Base-by-base conservation (phyloP, 2,113 vertebrate species). In the Zosterops lateralis region DNA sequence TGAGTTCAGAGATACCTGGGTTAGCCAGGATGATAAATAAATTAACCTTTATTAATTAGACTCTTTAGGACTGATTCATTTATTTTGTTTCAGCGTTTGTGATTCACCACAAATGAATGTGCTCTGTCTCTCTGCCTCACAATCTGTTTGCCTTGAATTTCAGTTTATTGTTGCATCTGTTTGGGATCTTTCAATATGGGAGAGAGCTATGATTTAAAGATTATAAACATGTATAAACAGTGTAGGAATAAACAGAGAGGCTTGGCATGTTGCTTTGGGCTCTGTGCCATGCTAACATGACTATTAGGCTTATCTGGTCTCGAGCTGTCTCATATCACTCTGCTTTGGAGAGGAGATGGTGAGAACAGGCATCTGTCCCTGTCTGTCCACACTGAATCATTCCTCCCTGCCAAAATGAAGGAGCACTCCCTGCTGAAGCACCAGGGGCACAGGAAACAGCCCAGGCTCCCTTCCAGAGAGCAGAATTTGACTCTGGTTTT, bases 11-110 rank as follows among this genome's bases (percentile, higher is more conserved):
- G 51, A 57, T 67, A 92, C 20, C 64, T 58, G n/a, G 78, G 82
- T 87, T 91, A 90, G 81, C 64, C 72, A 80, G 87, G 54, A 77
- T 67, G 78, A 84, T 92, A 93, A 96, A 95, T 94, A 87, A 95
- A 96, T 96, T 96, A 94, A 95, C 96, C 93, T 96, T 96, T 95
- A 94, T 94, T 94, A 93, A 96, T 96, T 93, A 94, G 75, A 60
- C 88, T 89, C 50, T 67, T 96, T 94, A 93, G 92, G 40, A 77
- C 80, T 64, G 87, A 95, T 95, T 91, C 67, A 90, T 95, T 94
- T 79, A 24, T 93, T 95, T 95, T 58, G 72, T 84, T 80, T 91
- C 67, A 74, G 89, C 24, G 22, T 84, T 80, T 92, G 82, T 95
- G 91, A 92, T 91, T 95, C 87, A 85, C 44, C 44, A 44, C 64